A percentile compares a stretch with the other conserved stretches of the same genome.
Conservation (phyloP, 1,140 invertebrate genomes). For the Bombus turneri region DNA sequence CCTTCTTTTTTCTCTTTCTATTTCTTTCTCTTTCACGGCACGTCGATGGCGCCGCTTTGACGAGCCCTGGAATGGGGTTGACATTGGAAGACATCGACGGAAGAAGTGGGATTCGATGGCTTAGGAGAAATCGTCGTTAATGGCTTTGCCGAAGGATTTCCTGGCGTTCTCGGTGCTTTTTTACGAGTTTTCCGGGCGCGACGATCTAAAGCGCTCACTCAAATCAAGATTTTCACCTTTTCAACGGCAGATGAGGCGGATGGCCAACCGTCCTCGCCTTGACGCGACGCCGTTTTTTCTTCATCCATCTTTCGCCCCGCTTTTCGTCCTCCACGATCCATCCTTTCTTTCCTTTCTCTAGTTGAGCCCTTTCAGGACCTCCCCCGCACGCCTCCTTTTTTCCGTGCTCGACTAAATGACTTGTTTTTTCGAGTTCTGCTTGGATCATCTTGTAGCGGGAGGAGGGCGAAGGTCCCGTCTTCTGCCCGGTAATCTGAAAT, state of each 20-base stretch:
- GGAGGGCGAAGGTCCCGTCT: conserved; percentile 8
- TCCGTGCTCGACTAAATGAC: conserved; percentile 43
- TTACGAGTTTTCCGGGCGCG: conserved; percentile 58
- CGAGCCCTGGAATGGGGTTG: conserved; percentile 55
- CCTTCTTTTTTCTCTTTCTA: no score
- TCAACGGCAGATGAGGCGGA: conserved; percentile 58
- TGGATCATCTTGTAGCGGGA: conserved; percentile 4
- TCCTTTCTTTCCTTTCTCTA: conserved; percentile 32
- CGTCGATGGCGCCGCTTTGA: conserved; percentile 25
- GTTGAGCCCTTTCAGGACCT: conserved; percentile 37
- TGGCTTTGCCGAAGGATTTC: conserved; percentile 74
- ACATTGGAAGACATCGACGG: conserved; percentile 52
- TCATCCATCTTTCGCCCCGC: conserved; percentile 62
- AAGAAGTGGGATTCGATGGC: conserved; percentile 64
- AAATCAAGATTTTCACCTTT: conserved; percentile 75
- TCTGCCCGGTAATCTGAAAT: conserved; percentile 44
- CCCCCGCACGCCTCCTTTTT: background rate
- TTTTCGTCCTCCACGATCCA: conserved; percentile 23
- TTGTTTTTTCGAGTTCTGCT: conserved; percentile 23
- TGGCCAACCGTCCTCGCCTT: conserved; percentile 33
- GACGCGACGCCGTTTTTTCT: conserved; percentile 46
- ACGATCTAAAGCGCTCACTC: conserved; percentile 67
- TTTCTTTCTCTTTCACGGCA: background rate
- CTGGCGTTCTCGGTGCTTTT: conserved; percentile 62
- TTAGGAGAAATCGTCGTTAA: conserved; percentile 74